Conservation (phyloP, 2,113 vertebrate genomes). For the Leucopsar rothschildi region DNA sequence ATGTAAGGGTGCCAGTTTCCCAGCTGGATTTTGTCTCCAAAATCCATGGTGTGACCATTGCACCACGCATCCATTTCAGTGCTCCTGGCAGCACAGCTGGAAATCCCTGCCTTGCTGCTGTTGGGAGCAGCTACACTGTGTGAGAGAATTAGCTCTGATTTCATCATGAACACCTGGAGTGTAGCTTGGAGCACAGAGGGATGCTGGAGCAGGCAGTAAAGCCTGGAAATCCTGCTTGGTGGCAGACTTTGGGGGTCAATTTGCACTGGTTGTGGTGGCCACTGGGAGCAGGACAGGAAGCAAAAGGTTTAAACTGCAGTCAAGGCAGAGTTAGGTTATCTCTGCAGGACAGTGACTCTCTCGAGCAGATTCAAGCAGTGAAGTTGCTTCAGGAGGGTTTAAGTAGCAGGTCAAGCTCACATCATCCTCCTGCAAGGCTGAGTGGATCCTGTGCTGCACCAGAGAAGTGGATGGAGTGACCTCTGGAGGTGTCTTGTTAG, state of each 20-base stretch:
- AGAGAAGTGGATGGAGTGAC: background rate
- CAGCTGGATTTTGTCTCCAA: background rate
- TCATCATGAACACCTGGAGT: background rate
- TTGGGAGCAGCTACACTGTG: background rate
- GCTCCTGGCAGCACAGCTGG: background rate
- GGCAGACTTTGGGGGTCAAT: background rate
- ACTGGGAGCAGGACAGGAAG: background rate
- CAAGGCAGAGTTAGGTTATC: background rate
- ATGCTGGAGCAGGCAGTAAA: background rate
- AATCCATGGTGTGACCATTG: accelerated
- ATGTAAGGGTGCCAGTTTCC: background rate
- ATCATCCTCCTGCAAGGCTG: background rate
- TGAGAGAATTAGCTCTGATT: background rate
- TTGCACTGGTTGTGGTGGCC: background rate
- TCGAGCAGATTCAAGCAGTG: background rate
- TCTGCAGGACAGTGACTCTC: background rate
- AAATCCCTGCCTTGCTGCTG: background rate
- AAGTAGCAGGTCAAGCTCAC: background rate
- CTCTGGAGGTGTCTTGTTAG: background rate
- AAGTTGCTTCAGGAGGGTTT: background rate
- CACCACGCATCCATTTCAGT: background rate
- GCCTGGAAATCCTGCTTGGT: background rate
- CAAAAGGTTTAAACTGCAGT: background rate
- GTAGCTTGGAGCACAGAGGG: background rate
- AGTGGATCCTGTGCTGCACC: background rate